Evolutionary conservation across 2,888 invertebrate genomes (phyloP).

Genomic region (Drosophila rellima): DNA sequence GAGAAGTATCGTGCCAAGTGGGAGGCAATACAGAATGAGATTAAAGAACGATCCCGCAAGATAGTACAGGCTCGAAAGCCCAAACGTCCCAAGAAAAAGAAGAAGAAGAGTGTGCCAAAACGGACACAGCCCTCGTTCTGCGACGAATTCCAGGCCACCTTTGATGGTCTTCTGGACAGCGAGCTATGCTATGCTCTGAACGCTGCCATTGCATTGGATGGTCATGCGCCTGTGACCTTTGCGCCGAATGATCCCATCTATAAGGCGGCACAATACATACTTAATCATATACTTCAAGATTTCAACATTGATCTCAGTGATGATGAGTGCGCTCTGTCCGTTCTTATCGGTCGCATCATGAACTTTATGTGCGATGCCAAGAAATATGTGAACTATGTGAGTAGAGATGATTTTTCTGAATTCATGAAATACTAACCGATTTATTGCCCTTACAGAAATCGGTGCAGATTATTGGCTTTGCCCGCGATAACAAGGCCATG

Average conservation of each 20-base stretch:
- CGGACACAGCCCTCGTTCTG: conserved; percentile 43
- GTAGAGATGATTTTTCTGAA: too few species aligned
- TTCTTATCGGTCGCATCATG: conserved; percentile 65
- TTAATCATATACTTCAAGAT: conserved; percentile 76
- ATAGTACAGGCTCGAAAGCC: conserved; percentile 8
- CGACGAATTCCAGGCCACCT: conserved; percentile 64
- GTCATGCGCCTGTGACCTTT: conserved; percentile 60
- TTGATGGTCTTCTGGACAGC: conserved; percentile 74
- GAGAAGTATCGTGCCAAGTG: conserved; percentile 66
- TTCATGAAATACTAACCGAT: too few species aligned
- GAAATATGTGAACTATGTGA: conserved; percentile 80
- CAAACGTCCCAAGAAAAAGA: conserved; percentile 39
- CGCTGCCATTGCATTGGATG: conserved; percentile 77
- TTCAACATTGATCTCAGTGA: conserved; percentile 80
- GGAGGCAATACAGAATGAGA: conserved; percentile 65
- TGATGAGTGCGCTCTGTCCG: conserved; percentile 59
- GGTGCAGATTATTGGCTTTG: conserved; percentile 76
- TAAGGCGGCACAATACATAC: conserved; percentile 83
- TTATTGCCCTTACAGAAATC: too few species aligned
- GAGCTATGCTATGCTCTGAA: conserved; percentile 82
- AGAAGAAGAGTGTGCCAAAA: conserved; percentile 20
- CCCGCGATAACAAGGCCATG: conserved; percentile 55
- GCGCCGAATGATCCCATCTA: conserved; percentile 78
- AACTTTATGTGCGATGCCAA: conserved; percentile 79
- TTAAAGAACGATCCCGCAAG: conserved; percentile 47